Evolutionary conservation across 2,113 vertebrate species (phyloP).

Genomic region (Psilopsiagon aurifrons): DNA sequence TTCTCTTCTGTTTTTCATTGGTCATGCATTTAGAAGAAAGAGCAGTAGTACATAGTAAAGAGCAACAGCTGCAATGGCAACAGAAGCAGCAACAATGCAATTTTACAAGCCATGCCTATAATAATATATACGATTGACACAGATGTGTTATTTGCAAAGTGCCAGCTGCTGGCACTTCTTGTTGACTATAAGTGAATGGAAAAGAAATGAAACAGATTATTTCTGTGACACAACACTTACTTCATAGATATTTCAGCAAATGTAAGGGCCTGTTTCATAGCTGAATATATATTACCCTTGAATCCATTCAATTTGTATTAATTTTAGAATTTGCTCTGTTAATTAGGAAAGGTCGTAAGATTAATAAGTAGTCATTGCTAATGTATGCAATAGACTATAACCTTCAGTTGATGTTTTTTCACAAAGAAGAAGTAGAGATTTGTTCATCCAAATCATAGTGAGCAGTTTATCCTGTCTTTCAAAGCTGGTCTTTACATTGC

Average conservation of each 20-base stretch:
- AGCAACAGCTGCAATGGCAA: slow-evolving; percentile 35
- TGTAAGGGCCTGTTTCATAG: not conserved
- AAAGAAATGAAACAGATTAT: not conserved
- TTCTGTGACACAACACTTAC: not conserved
- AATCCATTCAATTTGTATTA: slow-evolving; percentile 62
- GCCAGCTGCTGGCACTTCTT: not conserved
- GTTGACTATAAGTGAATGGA: not conserved
- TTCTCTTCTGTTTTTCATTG: not conserved
- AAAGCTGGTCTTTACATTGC: not conserved
- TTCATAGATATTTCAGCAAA: not conserved
- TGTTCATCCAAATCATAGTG: not conserved
- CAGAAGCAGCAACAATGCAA: not conserved
- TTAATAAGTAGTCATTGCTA: slow-evolving; percentile 61
- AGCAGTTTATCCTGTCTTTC: not conserved
- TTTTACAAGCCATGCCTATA: not conserved
- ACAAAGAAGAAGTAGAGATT: slow-evolving; percentile 22
- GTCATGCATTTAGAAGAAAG: not conserved
- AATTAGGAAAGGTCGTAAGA: slow-evolving; percentile 73
- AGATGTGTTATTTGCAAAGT: not conserved
- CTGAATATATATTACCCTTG: slow-evolving; percentile 47
- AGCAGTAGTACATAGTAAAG: not conserved
- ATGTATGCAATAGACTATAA: not conserved
- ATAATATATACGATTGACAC: not conserved
- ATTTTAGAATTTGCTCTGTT: slow-evolving; percentile 66
- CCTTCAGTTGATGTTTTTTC: not conserved